Percentiles rank a stretch among this genome's conserved stretches.
These are phyloP conservation scores for Scartelaos histophorus DNA, from an alignment of 2,113 vertebrate species.

Conservation along the genomic window DNA sequence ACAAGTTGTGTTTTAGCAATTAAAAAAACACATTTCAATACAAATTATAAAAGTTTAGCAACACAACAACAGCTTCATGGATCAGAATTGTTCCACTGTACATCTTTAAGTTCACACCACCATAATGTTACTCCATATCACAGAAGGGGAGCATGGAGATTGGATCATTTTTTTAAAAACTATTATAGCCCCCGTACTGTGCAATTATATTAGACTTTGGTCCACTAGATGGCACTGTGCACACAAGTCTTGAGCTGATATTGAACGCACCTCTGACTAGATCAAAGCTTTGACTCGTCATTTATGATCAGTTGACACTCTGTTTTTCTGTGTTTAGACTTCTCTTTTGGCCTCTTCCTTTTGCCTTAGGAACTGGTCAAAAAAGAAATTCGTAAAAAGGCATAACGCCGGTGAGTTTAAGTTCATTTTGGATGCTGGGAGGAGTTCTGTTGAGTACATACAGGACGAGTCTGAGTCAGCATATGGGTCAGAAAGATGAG, in stretches of 20 bases:
- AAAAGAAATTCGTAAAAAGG: not conserved
- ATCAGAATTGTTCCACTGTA: no score
- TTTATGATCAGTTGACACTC: slow-evolving; percentile 50
- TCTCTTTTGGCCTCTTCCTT: slow-evolving; percentile 19
- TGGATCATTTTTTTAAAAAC: no score
- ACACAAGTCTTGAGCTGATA: slow-evolving; percentile 35
- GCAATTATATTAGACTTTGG: not conserved
- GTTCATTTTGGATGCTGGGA: slow-evolving; percentile 11
- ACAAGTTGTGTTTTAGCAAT: no score
- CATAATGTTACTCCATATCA: no score
- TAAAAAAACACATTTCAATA: no score
- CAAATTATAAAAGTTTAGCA: no score
- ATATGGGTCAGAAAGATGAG: slow-evolving; percentile 59
- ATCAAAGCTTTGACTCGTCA: slow-evolving; percentile 39
- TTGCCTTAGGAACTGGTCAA: slow-evolving; percentile 37
- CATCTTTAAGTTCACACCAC: no score
- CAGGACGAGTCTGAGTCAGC: slow-evolving; percentile 56
- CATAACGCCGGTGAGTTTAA: slow-evolving; percentile 10
- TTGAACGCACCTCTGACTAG: not conserved
- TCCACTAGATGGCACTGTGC: slow-evolving; percentile 77
- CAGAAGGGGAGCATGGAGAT: no score
- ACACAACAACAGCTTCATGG: no score
- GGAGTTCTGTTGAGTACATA: slow-evolving; percentile 22
- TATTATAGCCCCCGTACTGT: not conserved
- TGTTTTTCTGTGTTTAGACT: slow-evolving; percentile 52